Evolutionary conservation across 2,113 vertebrate genomes (phyloP).

Genomic region (Calidris pygmaea): DNA sequence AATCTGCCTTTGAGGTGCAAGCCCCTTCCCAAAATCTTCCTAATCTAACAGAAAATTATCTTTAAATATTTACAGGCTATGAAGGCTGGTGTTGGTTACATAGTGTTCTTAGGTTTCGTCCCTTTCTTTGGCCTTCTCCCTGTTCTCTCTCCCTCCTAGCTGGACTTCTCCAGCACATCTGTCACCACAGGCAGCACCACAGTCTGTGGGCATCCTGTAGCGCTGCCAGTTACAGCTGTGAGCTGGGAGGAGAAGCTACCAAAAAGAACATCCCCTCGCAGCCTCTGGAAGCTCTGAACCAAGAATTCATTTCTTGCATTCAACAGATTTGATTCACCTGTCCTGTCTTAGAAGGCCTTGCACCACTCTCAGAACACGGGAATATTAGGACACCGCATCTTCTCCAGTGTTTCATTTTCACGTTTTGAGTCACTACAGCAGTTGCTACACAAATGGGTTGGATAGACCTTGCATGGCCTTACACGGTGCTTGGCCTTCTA

Average conservation of each 20-base stretch:
- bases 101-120: neutral
- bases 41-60: neutral
- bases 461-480: neutral
- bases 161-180: neutral
- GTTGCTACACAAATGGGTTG: neutral
- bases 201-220: neutral
- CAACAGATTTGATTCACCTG: neutral
- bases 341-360: neutral
- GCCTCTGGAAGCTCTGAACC: neutral
- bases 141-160: neutral
- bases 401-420: neutral
- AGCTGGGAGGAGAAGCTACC: neutral
- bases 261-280: rapidly evolving
- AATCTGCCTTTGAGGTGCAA: neutral
- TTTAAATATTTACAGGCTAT: constrained; percentile 1
- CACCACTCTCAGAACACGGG: neutral
- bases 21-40: neutral
- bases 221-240: neutral
- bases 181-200: neutral
- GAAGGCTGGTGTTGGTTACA: neutral
- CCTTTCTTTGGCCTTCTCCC: neutral
- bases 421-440: neutral
- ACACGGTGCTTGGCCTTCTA: neutral
- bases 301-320: neutral
- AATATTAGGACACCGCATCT: neutral